A percentile compares a stretch with the other conserved stretches of the same genome.
These are phyloP conservation scores for Halocaridina rubra DNA, from an alignment of 2,888 invertebrate species.

Conservation along the genomic window DNA sequence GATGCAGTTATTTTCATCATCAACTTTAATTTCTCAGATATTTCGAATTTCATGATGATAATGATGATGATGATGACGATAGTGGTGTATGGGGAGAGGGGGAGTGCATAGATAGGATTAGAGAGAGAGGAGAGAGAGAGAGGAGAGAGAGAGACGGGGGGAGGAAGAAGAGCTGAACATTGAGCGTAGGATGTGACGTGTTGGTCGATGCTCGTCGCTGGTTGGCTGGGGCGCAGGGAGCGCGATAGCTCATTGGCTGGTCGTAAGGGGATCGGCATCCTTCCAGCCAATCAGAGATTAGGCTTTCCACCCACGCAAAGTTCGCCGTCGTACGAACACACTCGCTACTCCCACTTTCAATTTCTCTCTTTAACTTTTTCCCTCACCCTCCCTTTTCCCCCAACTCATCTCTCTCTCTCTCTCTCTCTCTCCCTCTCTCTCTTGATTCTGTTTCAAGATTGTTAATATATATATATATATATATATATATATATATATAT, in stretches of 20 bases:
- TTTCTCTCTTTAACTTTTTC: not conserved
- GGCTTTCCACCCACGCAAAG: slow-evolving; percentile 40
- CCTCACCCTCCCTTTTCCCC: not conserved
- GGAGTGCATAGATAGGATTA: not conserved
- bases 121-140: not conserved
- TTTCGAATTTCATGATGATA: not conserved
- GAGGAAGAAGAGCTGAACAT: not conserved
- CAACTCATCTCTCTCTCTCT: not conserved
- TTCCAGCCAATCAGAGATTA: slow-evolving; percentile 33
- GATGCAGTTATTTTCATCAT: too few species aligned
- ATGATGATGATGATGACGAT: not conserved
- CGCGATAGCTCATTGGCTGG: slow-evolving; percentile 25
- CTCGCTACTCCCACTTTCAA: not conserved
- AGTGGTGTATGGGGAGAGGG: not conserved
- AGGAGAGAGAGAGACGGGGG: not conserved
- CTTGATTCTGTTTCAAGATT: not conserved
- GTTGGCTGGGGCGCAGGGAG: not conserved
- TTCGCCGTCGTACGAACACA: slow-evolving; percentile 7
- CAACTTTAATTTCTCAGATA: too few species aligned
- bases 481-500: slow-evolving; percentile 27
- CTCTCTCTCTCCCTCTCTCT: not conserved
- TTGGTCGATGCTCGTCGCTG: not conserved
- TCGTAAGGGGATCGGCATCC: slow-evolving; percentile 41
- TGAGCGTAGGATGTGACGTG: not conserved
- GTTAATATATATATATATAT: slow-evolving; percentile 21